phyloP scores from a whole-genome alignment of 2,797 vertebrate genomes.

The Gymnoscopelus braueri region DNA sequence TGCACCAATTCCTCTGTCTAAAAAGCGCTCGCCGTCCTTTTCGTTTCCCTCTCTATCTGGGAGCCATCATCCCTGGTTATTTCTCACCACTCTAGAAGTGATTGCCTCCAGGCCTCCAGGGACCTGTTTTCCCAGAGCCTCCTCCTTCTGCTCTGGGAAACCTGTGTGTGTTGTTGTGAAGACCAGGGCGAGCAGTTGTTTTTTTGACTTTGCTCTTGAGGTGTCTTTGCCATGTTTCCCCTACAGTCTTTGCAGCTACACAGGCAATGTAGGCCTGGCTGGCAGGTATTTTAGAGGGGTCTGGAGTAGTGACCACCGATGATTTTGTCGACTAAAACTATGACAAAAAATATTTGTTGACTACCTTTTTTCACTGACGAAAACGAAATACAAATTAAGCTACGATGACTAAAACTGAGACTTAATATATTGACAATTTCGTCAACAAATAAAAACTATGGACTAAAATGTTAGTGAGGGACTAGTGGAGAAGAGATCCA shows the following conservation, averaged over 20 bases:
- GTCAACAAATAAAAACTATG: too few relatives aligned
- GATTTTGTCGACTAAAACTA: too few relatives aligned
- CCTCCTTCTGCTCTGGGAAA: not conserved
- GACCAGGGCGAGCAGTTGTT: conserved; percentile 15
- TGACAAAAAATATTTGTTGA: too few relatives aligned
- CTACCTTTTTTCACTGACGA: too few relatives aligned
- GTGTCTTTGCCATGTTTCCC: conserved; percentile 18
- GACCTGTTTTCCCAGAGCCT: conserved; percentile 54
- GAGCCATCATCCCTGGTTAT: conserved; percentile 52
- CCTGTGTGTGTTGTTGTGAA: conserved; percentile 25
- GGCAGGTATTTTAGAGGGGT: too few relatives aligned
- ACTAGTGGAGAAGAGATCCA: too few relatives aligned
- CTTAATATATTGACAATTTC: too few relatives aligned
- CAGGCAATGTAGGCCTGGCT: too few relatives aligned
- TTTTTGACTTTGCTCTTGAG: conserved; percentile 26
- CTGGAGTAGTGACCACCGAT: too few relatives aligned
- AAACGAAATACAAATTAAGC: too few relatives aligned
- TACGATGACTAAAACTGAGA: too few relatives aligned
- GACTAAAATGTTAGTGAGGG: too few relatives aligned
- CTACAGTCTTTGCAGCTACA: not conserved
- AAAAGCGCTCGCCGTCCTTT: conserved; percentile 43
- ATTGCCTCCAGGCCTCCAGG: conserved; percentile 58
- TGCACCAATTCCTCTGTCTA: conserved; percentile 58
- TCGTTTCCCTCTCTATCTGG: conserved; percentile 30
- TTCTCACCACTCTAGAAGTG: conserved; percentile 29